Percentiles rank a stretch among this genome's conserved stretches.
Conservation (phyloP, 1,140 invertebrate genomes). For the Brachionus sp. region DNA sequence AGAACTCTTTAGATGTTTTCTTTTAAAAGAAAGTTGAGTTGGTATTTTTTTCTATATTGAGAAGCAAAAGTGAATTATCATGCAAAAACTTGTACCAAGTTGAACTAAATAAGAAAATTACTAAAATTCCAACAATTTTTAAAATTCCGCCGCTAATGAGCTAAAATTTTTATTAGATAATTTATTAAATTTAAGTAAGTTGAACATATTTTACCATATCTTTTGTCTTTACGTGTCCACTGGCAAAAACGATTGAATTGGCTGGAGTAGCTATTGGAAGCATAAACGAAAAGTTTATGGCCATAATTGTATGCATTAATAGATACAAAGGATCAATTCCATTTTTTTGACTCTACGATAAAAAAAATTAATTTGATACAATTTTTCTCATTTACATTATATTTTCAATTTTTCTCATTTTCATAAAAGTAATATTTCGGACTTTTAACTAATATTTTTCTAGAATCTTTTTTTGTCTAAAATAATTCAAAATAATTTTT, state of each 20-base stretch:
- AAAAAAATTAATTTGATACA: not conserved
- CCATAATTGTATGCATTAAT: slow-evolving; percentile 8
- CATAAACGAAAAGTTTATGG: slow-evolving; percentile 38
- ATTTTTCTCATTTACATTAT: too few species aligned
- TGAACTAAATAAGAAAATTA: slow-evolving; percentile 29
- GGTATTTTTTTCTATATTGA: not conserved
- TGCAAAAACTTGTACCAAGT: slow-evolving; percentile 6
- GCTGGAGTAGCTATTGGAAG: slow-evolving; percentile 42
- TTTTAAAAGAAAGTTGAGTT: not conserved
- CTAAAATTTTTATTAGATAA: not conserved
- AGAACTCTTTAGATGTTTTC: not conserved
- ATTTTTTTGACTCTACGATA: not conserved
- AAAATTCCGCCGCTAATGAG: not conserved
- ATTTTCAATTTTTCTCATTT: too few species aligned
- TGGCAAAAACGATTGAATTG: slow-evolving; percentile 39
- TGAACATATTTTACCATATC: slow-evolving; percentile 42
- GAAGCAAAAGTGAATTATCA: not conserved
- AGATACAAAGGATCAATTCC: slow-evolving; percentile 15
- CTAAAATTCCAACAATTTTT: not conserved
- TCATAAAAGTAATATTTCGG: too few species aligned
- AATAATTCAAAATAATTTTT: too few species aligned
- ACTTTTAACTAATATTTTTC: too few species aligned
- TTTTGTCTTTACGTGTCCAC: slow-evolving; percentile 1
- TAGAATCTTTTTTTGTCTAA: too few species aligned
- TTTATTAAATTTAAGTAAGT: too few species aligned